Conservation (phyloP, 2,888 invertebrate genomes). For the Plebejus anna region DNA sequence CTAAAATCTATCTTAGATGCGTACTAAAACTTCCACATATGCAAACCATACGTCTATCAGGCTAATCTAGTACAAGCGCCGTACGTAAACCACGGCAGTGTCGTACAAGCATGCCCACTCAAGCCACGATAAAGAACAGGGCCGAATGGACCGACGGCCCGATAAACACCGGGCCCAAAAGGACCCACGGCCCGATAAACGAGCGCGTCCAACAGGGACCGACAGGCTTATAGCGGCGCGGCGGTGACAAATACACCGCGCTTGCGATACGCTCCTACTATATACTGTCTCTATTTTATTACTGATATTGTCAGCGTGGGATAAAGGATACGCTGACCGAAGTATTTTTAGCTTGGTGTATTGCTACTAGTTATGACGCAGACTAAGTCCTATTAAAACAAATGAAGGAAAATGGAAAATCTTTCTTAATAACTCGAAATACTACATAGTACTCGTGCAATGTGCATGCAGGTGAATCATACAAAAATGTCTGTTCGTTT, state of each 20-base stretch:
- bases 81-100: constrained; percentile 47
- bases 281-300: constrained; percentile 26
- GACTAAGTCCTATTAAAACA: background rate
- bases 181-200: constrained; percentile 7
- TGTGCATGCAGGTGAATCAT: too few relatives aligned
- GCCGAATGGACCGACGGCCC: constrained; percentile 21
- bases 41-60: constrained; percentile 47
- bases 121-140: constrained; percentile 44
- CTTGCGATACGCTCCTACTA: constrained; percentile 34
- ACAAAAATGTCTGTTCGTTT: too few relatives aligned
- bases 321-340: background rate
- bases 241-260: constrained; percentile 43
- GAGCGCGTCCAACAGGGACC: constrained; percentile 11
- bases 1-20: background rate
- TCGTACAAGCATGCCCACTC: constrained; percentile 50
- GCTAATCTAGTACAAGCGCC: constrained; percentile 57
- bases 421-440: too few relatives aligned
- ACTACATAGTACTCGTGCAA: too few relatives aligned
- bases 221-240: constrained; percentile 4
- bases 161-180: constrained; percentile 33
- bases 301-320: constrained; percentile 1
- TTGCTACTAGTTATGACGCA: background rate
- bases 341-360: background rate
- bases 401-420: too few relatives aligned
- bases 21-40: background rate